Evolutionary conservation across 37 sponge, comb jelly and placozoan species (phyloP), one percentile per base, ranked within the genome.

Genomic region (Cladorhizidae sp.): DNA sequence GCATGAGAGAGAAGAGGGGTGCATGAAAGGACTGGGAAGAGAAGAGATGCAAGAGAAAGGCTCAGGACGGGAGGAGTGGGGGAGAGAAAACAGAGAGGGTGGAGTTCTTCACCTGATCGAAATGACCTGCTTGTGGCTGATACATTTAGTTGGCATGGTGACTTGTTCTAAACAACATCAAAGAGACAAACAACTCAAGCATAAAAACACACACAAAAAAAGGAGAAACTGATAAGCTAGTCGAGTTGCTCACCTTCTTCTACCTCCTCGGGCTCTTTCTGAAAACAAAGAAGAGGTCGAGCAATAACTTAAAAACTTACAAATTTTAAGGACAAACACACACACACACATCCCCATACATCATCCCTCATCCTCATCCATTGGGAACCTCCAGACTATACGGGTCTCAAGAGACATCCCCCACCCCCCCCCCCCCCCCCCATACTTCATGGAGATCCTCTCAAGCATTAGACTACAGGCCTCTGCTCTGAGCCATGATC

Each of bases 111-210:
- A 91, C 91, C 73, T 91, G 36, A 93, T 81, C 5, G 82, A 55
- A 51, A 93, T 65, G 35, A 77, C 80, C 35, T 93, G 83, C 39
- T 81, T 76, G 55, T 68, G 63, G 39, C 50, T 69, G 39, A 89
- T 59, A 33, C 89, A 93, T 31, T 93, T 93, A 0, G 90, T 93
- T 0, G 93, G 93, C 7, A 77, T 63, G 36, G 57, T 71, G 26
- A 52, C 76, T 26, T 59, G 1, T 52, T 86, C 87, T 73, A 57
- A 50, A 37, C 21, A 72, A 55, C 2, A 28, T 32, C 2, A 33
- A 65, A 17, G 31, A 3, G 23, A 36, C 0, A 28, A 55, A 3
- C 15, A 72, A 61, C 8, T 57, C 14, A 41, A 39, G 21, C 11
- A 21, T 33, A 77, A 57, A 77, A 40, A 61, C 57, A 26, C 51